Conservation (phyloP, 2,113 vertebrate species). For the Ciconia maguari region DNA sequence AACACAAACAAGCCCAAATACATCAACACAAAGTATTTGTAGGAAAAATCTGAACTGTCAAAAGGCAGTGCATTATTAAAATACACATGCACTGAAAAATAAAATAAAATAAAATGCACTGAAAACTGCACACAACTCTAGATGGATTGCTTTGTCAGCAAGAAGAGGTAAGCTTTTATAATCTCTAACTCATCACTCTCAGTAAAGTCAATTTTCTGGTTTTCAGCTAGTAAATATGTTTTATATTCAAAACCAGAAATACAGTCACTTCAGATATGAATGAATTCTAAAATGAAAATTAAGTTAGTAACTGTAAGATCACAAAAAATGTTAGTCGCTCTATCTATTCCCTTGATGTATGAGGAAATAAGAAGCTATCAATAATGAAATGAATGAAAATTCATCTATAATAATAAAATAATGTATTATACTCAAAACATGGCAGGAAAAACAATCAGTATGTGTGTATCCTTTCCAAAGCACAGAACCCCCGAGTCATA, state of each 20-base stretch:
- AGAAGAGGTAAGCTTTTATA: not conserved
- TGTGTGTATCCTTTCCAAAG: not conserved
- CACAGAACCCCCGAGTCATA: not conserved
- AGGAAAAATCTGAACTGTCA: not conserved
- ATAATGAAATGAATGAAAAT: not conserved
- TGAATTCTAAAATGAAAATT: not conserved
- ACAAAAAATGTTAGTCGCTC: not conserved
- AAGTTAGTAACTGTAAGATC: not conserved
- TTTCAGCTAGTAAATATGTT: not conserved
- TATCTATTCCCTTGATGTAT: not conserved
- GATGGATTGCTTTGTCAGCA: not conserved
- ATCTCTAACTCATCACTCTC: not conserved
- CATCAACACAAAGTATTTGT: not conserved
- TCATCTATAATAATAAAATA: not conserved
- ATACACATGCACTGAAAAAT: not conserved
- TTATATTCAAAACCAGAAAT: not conserved
- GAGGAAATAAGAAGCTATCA: not conserved
- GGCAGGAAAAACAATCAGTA: not conserved
- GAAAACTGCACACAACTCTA: not conserved
- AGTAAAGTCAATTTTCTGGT: not conserved
- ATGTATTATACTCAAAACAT: not conserved
- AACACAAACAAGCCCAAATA: not conserved
- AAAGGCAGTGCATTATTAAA: not conserved
- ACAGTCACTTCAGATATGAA: not conserved
- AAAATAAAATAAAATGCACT: not conserved